Evolutionary conservation across 2,888 invertebrate genomes (phyloP), one percentile per base, ranked within the genome.

Genomic region (Aphodius granarius): DNA sequence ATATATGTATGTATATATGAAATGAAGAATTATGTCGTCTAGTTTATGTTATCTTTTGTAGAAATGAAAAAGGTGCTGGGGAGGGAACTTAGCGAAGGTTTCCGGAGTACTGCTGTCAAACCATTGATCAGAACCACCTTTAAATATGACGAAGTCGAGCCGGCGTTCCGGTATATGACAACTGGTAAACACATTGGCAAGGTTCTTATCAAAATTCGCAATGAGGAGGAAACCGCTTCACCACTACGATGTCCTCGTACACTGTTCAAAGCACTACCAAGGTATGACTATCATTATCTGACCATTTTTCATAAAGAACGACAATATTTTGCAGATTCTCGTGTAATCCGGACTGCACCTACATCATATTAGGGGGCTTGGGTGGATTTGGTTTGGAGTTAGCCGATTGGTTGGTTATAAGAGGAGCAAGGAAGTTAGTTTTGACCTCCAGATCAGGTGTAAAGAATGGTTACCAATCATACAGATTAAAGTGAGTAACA

Each of bases 381-480:
- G 98, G 98, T 66, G 97, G 97, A 0, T 96, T 98, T 83, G 98
- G 97, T 4, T 88, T 98, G 71, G 97, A 98, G 86, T 86, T 97
- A 71, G 92, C 93, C 0, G 94, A 96, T 82, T 97, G 96, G 95
- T 88, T 98, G 82, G 90, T 96, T 71, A 86, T 94, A 72, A 90
- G 97, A 78, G 97, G 97, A 0, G 96, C 94, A 0, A 91, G 89
- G 80, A 93, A 94, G 79, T 81, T 97, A 13, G 90, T 97, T 0
- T 89, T 97, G 0, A 94, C 94, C 0, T 96, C 97, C 0, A 91
- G 96, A 76, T 90, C 90, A 17, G 97, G 97, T 0, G 85, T 96
- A 43, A 89, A 89, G 66, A 94, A 93, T 73, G 95, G 96, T 20
- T 97, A 97, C 86, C 97, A 97, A 86, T 88, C 91, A 0, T 90